These are phyloP conservation scores for Tokudaia tokunoshimensis DNA, from an alignment of 2,797 vertebrate genomes.

Conservation along the genomic window DNA sequence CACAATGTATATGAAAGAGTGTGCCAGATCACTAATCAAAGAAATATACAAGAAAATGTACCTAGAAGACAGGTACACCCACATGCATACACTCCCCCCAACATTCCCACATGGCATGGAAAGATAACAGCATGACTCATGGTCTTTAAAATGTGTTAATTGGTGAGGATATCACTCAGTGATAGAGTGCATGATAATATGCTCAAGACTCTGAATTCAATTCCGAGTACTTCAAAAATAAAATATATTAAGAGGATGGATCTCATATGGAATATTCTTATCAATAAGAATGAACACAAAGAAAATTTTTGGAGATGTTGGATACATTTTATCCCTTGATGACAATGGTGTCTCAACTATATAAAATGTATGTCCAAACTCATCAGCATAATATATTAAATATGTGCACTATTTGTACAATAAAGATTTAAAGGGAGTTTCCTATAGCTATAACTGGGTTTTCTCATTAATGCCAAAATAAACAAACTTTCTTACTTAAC, in stretches of 20 bases:
- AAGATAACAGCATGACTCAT: not conserved
- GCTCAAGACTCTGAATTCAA: not conserved
- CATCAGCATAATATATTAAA: not conserved
- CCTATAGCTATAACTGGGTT: not conserved
- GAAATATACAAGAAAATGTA: not conserved
- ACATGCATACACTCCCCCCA: not conserved
- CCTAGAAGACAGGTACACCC: not conserved
- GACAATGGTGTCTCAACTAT: not conserved
- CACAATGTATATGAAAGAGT: not conserved
- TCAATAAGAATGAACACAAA: not conserved
- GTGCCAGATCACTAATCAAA: not conserved
- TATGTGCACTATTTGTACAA: not conserved
- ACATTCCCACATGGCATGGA: not conserved
- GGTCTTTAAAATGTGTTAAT: not conserved
- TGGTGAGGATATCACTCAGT: not conserved
- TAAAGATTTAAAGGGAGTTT: not conserved
- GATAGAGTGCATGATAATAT: not conserved
- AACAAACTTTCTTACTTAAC: conserved; percentile 44
- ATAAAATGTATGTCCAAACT: not conserved
- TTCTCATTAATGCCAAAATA: conserved; percentile 36
- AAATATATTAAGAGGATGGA: not conserved
- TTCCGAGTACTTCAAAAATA: not conserved
- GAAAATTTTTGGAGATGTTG: not conserved
- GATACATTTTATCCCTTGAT: not conserved
- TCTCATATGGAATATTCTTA: not conserved